phyloP scores from a whole-genome alignment of 2,797 vertebrate species.

The Chelon labrosus region DNA sequence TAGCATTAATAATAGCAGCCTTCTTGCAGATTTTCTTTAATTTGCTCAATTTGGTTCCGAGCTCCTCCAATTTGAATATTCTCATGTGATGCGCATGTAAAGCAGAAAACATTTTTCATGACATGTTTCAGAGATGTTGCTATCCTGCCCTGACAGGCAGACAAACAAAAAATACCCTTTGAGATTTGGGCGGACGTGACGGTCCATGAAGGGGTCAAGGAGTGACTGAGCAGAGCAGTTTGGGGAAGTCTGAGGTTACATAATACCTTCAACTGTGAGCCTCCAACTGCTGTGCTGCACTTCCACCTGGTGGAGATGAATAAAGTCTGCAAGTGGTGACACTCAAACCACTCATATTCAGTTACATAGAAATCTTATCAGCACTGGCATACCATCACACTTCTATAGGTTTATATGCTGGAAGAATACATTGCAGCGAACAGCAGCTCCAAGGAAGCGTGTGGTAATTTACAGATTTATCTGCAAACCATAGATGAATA shows the following conservation, averaged over 20 bases:
- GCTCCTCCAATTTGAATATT: background rate
- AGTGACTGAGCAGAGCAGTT: conserved; percentile 47
- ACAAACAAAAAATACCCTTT: background rate
- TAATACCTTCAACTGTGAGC: conserved; percentile 27
- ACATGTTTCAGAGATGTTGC: background rate
- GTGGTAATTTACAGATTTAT: background rate
- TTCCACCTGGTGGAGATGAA: conserved; percentile 53
- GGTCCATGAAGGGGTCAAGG: conserved; percentile 39
- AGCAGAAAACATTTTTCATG: conserved; percentile 6
- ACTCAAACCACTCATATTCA: background rate
- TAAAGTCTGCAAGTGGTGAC: background rate
- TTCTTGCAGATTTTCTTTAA: background rate
- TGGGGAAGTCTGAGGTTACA: conserved; percentile 21
- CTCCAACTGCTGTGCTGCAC: conserved; percentile 5
- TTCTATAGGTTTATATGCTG: background rate
- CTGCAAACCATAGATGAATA: background rate
- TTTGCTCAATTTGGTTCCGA: background rate
- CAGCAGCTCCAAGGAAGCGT: background rate
- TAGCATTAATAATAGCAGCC: background rate
- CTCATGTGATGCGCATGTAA: conserved; percentile 2
- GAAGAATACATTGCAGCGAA: background rate
- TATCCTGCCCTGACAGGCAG: conserved; percentile 20
- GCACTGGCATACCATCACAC: background rate
- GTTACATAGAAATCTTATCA: background rate
- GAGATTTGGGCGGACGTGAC: conserved; percentile 17